A percentile compares a stretch with the other conserved stretches of the same genome.
These are phyloP conservation scores for Gobiocypris rarus DNA, from an alignment of 2,113 vertebrate species.

Conservation along the genomic window DNA sequence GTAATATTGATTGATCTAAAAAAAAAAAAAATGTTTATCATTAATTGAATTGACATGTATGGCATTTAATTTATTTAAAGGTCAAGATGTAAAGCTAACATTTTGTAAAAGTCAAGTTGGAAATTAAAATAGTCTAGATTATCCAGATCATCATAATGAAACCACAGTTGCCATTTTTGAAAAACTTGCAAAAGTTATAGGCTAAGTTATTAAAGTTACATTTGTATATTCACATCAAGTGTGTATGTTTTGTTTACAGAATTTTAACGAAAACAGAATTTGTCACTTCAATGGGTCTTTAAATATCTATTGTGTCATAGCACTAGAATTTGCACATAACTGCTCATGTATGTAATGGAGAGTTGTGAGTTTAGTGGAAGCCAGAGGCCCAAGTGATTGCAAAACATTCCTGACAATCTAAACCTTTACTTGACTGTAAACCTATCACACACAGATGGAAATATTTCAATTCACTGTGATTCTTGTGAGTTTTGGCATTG, in stretches of 20 bases:
- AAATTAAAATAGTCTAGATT: neutral
- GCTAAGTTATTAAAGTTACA: constrained; percentile 34
- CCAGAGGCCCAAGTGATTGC: neutral
- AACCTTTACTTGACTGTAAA: neutral
- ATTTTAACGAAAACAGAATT: neutral
- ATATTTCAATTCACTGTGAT: constrained; percentile 11
- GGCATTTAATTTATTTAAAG: neutral
- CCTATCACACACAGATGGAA: neutral
- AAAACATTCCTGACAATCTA: neutral
- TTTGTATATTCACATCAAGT: constrained; percentile 30
- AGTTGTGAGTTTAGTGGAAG: neutral
- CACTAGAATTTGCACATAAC: neutral
- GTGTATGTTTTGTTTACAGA: constrained; percentile 19
- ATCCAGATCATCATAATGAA: neutral
- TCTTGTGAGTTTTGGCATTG: neutral
- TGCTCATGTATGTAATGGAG: neutral
- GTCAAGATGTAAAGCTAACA: constrained; percentile 3
- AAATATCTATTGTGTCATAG: neutral
- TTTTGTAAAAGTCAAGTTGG: neutral
- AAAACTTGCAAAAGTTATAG: constrained; percentile 3
- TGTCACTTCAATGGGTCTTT: neutral
- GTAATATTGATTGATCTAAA: neutral
- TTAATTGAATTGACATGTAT: neutral
- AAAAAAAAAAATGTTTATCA: constrained; percentile 3
- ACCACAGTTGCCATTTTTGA: constrained; percentile 23